phyloP scores from a whole-genome alignment of 1,140 invertebrate genomes.

The Andrena cerasifolii region DNA sequence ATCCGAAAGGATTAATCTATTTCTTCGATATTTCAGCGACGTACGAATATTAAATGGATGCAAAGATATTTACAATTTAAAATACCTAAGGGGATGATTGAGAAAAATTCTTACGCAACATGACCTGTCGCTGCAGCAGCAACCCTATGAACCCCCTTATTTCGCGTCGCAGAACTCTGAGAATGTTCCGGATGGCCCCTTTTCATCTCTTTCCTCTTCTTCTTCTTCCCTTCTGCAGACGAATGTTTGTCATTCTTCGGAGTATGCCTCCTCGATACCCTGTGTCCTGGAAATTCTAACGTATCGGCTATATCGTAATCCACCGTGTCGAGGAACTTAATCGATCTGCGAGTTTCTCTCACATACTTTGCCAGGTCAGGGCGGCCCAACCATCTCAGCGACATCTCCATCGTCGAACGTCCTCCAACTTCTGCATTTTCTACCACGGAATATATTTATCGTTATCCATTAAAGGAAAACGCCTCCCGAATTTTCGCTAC shows the following conservation, averaged over 20 bases:
- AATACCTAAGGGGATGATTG: not conserved
- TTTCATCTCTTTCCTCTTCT: not conserved
- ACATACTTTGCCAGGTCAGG: constrained; percentile 39
- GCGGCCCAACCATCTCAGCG: constrained; percentile 25
- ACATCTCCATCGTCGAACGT: constrained; percentile 16
- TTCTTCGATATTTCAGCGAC: too few species aligned
- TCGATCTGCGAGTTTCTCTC: constrained; percentile 18
- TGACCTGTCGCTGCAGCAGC: not conserved
- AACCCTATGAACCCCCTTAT: not conserved
- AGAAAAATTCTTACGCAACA: constrained; percentile 10
- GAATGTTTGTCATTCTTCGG: not conserved
- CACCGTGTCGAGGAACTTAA: not conserved
- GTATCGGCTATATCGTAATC: constrained; percentile 5
- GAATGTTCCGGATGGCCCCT: not conserved
- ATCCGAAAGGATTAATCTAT: too few species aligned
- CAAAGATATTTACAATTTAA: too few species aligned
- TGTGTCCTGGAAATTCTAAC: constrained; percentile 17
- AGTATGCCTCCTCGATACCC: not conserved
- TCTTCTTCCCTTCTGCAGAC: not conserved
- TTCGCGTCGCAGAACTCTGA: not conserved
- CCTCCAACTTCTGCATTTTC: not conserved
- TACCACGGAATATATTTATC: not conserved
- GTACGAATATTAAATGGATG: too few species aligned
- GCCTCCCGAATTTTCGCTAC: too few species aligned
- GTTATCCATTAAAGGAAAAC: too few species aligned